Evolutionary conservation across 2,888 invertebrate species (phyloP).

Genomic region (Andrena praecox): DNA sequence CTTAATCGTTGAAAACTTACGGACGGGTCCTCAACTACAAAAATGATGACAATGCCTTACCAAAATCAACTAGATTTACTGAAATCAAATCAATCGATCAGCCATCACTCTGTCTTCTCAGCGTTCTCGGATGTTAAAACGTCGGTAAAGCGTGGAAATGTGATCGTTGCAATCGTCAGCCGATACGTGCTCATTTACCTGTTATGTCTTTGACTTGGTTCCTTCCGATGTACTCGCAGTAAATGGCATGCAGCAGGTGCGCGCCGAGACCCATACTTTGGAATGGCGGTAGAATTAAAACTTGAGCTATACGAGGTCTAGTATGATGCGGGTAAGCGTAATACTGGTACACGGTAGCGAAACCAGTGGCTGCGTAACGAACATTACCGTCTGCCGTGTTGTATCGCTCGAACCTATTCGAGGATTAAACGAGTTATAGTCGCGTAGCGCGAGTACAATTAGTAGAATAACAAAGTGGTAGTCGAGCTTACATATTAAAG

Average conservation of each 20-base stretch:
- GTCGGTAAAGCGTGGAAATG: neutral
- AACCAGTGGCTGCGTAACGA: slow-evolving; percentile 93
- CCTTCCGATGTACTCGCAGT: slow-evolving; percentile 86
- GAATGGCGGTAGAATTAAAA: slow-evolving; percentile 96
- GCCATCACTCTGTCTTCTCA: slow-evolving; percentile 4
- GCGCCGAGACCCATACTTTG: slow-evolving; percentile 94
- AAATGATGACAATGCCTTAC: slow-evolving; percentile 70
- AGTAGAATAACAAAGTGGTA: neutral
- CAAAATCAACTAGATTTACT: slow-evolving; percentile 57
- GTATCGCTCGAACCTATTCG: slow-evolving; percentile 90
- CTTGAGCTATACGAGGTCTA: slow-evolving; percentile 96
- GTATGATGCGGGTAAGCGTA: slow-evolving; percentile 95
- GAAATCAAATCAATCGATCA: slow-evolving; percentile 54
- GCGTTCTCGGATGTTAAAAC: slow-evolving; percentile 6
- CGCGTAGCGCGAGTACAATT: neutral
- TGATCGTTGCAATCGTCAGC: slow-evolving; percentile 14
- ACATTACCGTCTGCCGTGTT: slow-evolving; percentile 86
- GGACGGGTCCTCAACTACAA: slow-evolving; percentile 97
- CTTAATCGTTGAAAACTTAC: slow-evolving; percentile 95
- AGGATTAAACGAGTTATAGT: slow-evolving; percentile 1
- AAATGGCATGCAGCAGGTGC: slow-evolving; percentile 89
- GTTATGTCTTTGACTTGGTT: slow-evolving; percentile 89
- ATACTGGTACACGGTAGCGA: slow-evolving; percentile 96
- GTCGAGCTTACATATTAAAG: slow-evolving; percentile 90
- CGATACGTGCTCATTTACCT: slow-evolving; percentile 85